Evolutionary conservation across 1,140 invertebrate species (phyloP).

Genomic region (Diploscapter pachys): DNA sequence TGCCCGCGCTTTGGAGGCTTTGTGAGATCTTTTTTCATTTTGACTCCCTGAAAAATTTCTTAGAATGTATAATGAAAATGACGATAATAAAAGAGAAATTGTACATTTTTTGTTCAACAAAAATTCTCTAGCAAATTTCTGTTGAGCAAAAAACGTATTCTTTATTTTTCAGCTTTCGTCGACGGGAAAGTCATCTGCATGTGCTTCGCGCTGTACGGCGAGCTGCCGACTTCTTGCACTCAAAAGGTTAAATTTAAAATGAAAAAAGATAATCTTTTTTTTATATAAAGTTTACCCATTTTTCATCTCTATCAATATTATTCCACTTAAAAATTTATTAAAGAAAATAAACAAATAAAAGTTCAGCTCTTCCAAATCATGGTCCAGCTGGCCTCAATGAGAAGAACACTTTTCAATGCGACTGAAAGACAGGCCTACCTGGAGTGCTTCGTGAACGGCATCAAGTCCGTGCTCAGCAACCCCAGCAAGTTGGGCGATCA

Average conservation of each 20-base stretch:
- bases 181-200: constrained; percentile 83
- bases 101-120: too few species aligned
- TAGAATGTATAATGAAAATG: too few species aligned
- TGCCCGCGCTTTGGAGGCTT: constrained; percentile 90
- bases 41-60: too few species aligned
- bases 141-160: background rate
- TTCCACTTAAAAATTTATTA: too few species aligned
- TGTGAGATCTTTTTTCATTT: constrained; percentile 61
- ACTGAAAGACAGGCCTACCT: constrained; percentile 90
- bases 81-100: too few species aligned
- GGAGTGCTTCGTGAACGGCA: constrained; percentile 82
- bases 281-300: too few species aligned
- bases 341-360: too few species aligned
- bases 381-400: constrained; percentile 91
- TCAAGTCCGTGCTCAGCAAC: constrained; percentile 86
- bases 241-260: constrained; percentile 56
- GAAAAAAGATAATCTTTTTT: too few species aligned
- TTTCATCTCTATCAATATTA: too few species aligned
- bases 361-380: constrained; percentile 75
- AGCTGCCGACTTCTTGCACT: constrained; percentile 66
- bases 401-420: constrained; percentile 91
- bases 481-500: constrained; percentile 66
- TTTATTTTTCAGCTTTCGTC: constrained; percentile 68
- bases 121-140: too few species aligned
- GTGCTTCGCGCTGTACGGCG: constrained; percentile 91